These are phyloP conservation scores for Neomonachus schauinslandi DNA, from an alignment of 2,113 vertebrate species.

Conservation along the genomic window DNA sequence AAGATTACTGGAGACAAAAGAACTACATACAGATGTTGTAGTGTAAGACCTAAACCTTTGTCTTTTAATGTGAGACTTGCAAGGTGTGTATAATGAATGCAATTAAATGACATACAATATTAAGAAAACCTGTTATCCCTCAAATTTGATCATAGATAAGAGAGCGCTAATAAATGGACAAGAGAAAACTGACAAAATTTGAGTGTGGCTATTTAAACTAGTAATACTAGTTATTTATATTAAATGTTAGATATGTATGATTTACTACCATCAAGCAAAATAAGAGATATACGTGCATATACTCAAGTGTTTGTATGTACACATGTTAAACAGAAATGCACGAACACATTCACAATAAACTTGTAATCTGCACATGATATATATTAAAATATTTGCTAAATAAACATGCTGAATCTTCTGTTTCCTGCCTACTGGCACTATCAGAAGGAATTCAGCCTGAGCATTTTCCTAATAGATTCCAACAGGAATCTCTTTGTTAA, in stretches of 20 bases:
- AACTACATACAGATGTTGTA: background rate
- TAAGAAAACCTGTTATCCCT: conserved; percentile 24
- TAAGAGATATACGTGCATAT: background rate
- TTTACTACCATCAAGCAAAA: conserved; percentile 22
- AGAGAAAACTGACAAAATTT: background rate
- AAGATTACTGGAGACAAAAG: background rate
- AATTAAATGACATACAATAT: background rate
- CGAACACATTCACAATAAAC: background rate
- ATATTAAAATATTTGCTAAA: background rate
- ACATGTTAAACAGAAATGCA: background rate
- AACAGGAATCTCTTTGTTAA: conserved; percentile 1
- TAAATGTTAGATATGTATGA: background rate
- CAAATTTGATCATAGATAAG: background rate
- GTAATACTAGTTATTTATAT: conserved; percentile 11
- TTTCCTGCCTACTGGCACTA: background rate
- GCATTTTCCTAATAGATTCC: background rate
- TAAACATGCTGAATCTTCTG: background rate
- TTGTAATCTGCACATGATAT: background rate
- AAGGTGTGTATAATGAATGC: background rate
- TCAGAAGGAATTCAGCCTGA: background rate
- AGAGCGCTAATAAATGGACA: background rate
- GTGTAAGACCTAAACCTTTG: background rate
- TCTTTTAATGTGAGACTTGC: background rate
- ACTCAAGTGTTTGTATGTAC: background rate
- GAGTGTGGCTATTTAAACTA: background rate